Conservation (phyloP, 2,888 invertebrate genomes). For the Lycia hirtaria region DNA sequence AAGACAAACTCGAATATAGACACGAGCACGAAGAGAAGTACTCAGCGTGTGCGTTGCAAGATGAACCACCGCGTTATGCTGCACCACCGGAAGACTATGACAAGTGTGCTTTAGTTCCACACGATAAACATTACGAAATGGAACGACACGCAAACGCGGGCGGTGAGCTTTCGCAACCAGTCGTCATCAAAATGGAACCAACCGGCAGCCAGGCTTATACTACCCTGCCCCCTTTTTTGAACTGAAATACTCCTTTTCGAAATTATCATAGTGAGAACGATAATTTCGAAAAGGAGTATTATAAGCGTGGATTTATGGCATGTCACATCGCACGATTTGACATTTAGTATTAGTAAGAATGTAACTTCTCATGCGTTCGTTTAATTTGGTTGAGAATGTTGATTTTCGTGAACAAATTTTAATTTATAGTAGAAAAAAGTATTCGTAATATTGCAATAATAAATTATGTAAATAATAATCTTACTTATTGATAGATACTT, state of each 20-base stretch:
- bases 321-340: neutral
- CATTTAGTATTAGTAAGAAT: neutral
- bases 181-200: slow-evolving; percentile 86
- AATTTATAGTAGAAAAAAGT: slow-evolving; percentile 21
- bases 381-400: slow-evolving; percentile 5
- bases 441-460: slow-evolving; percentile 29
- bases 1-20: slow-evolving; percentile 78
- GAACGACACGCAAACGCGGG: slow-evolving; percentile 66
- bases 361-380: slow-evolving; percentile 13
- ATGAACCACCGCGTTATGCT: slow-evolving; percentile 84
- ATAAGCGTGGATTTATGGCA: slow-evolving; percentile 16
- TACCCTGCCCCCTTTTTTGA: slow-evolving; percentile 91
- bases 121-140: slow-evolving; percentile 79
- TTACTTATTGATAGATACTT: slow-evolving; percentile 30
- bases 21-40: slow-evolving; percentile 82
- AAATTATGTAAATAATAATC: slow-evolving; percentile 26
- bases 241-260: slow-evolving; percentile 87
- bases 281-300: slow-evolving; percentile 85
- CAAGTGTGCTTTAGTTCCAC: slow-evolving; percentile 83
- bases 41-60: slow-evolving; percentile 77
- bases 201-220: slow-evolving; percentile 86
- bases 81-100: slow-evolving; percentile 86
- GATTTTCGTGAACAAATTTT: slow-evolving; percentile 7
- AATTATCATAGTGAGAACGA: slow-evolving; percentile 72
- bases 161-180: slow-evolving; percentile 67